These are phyloP conservation scores for Salvator merianae DNA, from an alignment of 2,113 vertebrate species.

Conservation along the genomic window DNA sequence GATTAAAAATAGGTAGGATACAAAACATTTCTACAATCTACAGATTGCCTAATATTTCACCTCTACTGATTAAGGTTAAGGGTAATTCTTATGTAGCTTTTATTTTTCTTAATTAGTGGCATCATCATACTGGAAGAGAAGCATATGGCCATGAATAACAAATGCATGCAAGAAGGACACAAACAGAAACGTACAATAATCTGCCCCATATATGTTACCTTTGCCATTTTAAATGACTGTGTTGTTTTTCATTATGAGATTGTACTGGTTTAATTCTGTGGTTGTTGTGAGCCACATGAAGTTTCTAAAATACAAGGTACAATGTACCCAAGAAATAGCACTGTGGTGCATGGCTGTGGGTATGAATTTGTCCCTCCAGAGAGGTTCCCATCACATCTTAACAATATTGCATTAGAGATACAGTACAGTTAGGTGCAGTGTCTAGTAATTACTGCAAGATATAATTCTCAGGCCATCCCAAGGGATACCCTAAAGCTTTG, in stretches of 20 bases:
- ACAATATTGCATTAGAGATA: not conserved
- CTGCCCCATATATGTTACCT: not conserved
- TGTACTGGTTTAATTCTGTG: not conserved
- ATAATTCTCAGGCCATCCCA: not conserved
- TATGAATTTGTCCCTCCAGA: not conserved
- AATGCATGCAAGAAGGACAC: not conserved
- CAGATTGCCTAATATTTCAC: too few relatives aligned
- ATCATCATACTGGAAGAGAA: too few relatives aligned
- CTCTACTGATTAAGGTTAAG: too few relatives aligned
- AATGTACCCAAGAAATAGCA: not conserved
- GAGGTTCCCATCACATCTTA: not conserved
- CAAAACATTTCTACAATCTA: too few relatives aligned
- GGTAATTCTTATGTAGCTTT: too few relatives aligned
- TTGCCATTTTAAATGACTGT: not conserved
- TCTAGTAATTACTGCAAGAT: not conserved
- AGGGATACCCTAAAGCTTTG: not conserved
- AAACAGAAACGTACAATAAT: not conserved
- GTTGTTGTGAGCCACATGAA: not conserved
- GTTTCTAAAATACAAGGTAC: not conserved
- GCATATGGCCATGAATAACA: too few relatives aligned
- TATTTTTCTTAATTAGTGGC: too few relatives aligned
- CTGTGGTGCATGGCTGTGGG: not conserved
- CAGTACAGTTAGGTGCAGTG: not conserved
- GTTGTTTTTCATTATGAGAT: not conserved
- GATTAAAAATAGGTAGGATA: too few relatives aligned